Evolutionary conservation across 2,888 invertebrate species (phyloP), one percentile per base, ranked within the genome.

Genomic region (Pyralis farinalis): DNA sequence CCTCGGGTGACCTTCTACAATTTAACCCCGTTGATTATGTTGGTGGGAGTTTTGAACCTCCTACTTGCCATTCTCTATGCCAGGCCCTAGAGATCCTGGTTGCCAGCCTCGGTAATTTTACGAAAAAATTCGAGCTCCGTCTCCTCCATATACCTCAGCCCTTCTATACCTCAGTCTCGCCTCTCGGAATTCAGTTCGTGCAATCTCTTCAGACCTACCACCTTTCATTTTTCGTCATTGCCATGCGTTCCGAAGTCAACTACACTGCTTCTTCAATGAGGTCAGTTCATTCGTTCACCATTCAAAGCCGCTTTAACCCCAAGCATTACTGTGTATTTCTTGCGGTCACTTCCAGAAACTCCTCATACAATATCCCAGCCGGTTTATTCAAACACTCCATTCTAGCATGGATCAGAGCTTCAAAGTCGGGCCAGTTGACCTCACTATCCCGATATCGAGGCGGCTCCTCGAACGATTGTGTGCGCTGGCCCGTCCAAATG

Each of bases 31-130:
- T 34, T 34, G 1, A 21, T 9, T 34, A 34, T 21, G n/a, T 34
- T 34, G 9, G 7, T 1, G n/a, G 34, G 34, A 4, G 34, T 20
- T 2, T 21, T 7, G 7, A n/a, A 6, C 20, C 36, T 28, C 12
- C 36, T 16, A 12, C 16, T 29, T 8, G 16, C 36, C 1, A 16
- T n/a, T 9, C 12, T 27, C 12, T 29, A 36, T 0, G 28, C 29
- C 16, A 12, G 16, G 37, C 43, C 32, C 32, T 30, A 37, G 12
- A 44, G 41, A 38, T 41, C 33, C 40, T 32, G 35, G 35, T 47
- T 38, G 32, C 43, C 32, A 7, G 32, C 12, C 16, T 32, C 16
- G 1, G 32, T 16, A 1, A 16, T 12, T 7, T 6, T 16, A 3
- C 16, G 1, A 6, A 16, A 16, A 3, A 16, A 16, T 4, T 12